Evolutionary conservation across 2,888 invertebrate species (phyloP).

Genomic region (Lysandra bellargus): DNA sequence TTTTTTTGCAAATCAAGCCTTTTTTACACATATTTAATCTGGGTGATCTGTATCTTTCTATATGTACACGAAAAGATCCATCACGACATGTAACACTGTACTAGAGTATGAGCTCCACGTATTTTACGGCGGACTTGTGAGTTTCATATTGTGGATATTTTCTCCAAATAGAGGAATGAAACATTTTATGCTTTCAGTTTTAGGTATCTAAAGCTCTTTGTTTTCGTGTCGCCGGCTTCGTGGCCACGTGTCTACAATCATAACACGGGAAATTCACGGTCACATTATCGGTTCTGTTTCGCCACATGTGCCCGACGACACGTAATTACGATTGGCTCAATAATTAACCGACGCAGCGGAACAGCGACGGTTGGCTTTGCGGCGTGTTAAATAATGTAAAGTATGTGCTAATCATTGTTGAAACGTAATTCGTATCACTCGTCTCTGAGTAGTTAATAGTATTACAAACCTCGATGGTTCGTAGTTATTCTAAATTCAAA

Average conservation of each 20-base stretch:
- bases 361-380: constrained; percentile 38
- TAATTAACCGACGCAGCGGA: constrained; percentile 48
- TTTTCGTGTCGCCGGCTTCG: not conserved
- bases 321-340: constrained; percentile 54
- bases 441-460: not conserved
- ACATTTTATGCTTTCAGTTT: too few species aligned
- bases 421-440: constrained; percentile 22
- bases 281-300: constrained; percentile 49
- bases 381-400: constrained; percentile 22
- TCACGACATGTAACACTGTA: too few species aligned
- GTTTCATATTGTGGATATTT: too few species aligned
- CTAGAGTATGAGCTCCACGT: too few species aligned
- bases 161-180: not conserved
- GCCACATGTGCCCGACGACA: constrained; percentile 48
- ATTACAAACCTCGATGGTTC: constrained; percentile 8
- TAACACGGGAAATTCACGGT: constrained; percentile 54
- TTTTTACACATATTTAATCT: too few species aligned
- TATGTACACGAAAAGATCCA: too few species aligned
- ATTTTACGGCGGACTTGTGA: too few species aligned
- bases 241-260: constrained; percentile 43
- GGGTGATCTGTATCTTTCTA: too few species aligned
- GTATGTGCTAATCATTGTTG: constrained; percentile 31
- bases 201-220: not conserved
- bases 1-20: too few species aligned
- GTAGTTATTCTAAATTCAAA: constrained; percentile 6